Base-by-base conservation (phyloP, 2,888 invertebrate species). In the Cryptosula pallasiana region DNA sequence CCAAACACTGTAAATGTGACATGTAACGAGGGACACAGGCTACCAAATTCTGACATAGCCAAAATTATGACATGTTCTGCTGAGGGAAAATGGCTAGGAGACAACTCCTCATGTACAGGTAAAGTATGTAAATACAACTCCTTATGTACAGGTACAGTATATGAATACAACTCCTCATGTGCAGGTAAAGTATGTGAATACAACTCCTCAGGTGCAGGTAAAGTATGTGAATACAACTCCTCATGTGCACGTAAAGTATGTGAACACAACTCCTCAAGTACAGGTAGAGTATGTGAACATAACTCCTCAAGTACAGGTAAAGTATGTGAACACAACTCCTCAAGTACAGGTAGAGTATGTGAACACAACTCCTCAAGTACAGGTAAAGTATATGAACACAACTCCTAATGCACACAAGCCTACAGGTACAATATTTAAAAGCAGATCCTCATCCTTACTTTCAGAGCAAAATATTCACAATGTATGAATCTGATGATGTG, bases 31-130 rank as follows among this genome's bases (percentile, higher is more conserved):
- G 63, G 63, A 13, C 32, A 63, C 63, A 63, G 29, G 27, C 29
- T 63, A n/a, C 1, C 2, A 5, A 32, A 32, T n/a, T 9, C 32
- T 9, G 63, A 63, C 13, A 13, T n/a, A n/a, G 3, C n/a, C n/a
- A 36, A 54, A 45, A 36, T 13, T 2, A 54, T 70, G 70, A 70
- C 70, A 1, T 70, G 70, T 36, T 3, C 23, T n/a, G 70, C 2
- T 2, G 25, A 70, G 23, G 45, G 36, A 16, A 35, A 35, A 25
- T 70, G 70, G 70, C 2, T 29, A 32, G 63, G 63, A 5, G 32
- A 5, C n/a, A 20, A 63, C 9, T 9, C 32, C 3, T 13, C 27
- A 2, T 63, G 63, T 34, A 63, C 32, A 63, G 63, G 63, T 63
- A 63, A 32, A n/a, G n/a, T 45, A 45, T 45, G 20, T 45, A 45